phyloP scores from a whole-genome alignment of 2,888 invertebrate species.

The Habroteleia sp. region DNA sequence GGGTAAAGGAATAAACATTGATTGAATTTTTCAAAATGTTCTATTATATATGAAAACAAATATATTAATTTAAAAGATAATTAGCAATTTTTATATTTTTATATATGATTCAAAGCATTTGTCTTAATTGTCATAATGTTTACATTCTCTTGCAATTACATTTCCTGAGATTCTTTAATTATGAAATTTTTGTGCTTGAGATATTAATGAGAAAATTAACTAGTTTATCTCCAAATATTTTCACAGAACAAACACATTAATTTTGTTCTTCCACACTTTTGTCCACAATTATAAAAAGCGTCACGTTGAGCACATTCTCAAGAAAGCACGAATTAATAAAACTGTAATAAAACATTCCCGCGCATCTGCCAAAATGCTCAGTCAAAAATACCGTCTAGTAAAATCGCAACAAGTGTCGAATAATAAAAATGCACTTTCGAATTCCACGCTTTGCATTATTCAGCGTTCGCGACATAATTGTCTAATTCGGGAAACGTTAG shows the following conservation, averaged over 20 bases:
- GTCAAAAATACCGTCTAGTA: neutral
- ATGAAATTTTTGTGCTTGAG: conserved; percentile 15
- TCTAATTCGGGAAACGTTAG: conserved; percentile 29
- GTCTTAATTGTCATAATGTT: conserved; percentile 23
- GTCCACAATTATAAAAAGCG: conserved; percentile 6
- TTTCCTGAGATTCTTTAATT: conserved; percentile 13
- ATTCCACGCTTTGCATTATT: conserved; percentile 6
- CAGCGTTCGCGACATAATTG: conserved; percentile 27
- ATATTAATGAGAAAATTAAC: conserved; percentile 27
- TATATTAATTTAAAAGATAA: conserved; percentile 8
- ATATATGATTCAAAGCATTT: conserved; percentile 12
- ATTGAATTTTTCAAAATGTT: no score
- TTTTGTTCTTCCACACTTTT: conserved; percentile 1
- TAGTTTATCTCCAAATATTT: conserved; percentile 10
- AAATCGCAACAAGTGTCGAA: conserved; percentile 36
- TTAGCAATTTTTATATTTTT: neutral
- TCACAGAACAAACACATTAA: conserved; percentile 13
- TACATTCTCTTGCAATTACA: conserved; percentile 15
- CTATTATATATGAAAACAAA: no score
- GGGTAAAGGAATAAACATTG: no score
- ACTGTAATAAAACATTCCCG: neutral
- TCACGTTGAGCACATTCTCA: neutral
- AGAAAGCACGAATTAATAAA: conserved; percentile 2
- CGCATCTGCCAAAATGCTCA: neutral
- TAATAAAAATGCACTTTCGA: conserved; percentile 12